These are phyloP conservation scores for Scleropages formosus DNA, from an alignment of 2,797 vertebrate species.

Conservation along the genomic window DNA sequence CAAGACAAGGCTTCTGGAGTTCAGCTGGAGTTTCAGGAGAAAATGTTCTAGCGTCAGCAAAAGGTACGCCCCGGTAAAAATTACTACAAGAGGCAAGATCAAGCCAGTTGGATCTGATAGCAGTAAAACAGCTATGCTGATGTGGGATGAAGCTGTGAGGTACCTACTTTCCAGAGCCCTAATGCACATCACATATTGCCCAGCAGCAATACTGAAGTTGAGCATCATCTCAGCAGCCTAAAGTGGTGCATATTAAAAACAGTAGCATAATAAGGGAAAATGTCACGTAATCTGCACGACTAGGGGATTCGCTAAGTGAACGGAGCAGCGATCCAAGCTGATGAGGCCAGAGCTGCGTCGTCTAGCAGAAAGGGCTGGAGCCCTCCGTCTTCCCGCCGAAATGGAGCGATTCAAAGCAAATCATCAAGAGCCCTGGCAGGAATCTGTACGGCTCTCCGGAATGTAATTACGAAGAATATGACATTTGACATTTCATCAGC, in stretches of 20 bases:
- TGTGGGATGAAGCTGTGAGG: too few relatives aligned
- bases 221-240: neutral
- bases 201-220: neutral
- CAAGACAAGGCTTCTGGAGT: too few relatives aligned
- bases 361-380: neutral
- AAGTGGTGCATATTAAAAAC: neutral
- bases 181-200: conserved; percentile 8
- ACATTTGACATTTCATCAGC: conserved; percentile 13
- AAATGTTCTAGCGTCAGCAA: too few relatives aligned
- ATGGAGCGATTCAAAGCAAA: neutral
- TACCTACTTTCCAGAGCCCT: too few relatives aligned
- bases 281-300: neutral
- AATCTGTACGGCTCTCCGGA: neutral
- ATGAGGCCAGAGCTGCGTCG: neutral
- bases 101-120: too few relatives aligned
- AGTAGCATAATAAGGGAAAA: neutral
- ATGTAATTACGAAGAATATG: conserved; percentile 13
- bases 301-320: neutral
- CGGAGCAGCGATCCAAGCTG: neutral
- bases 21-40: too few relatives aligned
- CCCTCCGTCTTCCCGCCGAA: neutral
- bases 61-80: too few relatives aligned
- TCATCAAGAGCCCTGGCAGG: neutral
- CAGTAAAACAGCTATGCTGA: too few relatives aligned
- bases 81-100: too few relatives aligned